Conservation (phyloP, 2,113 vertebrate genomes). For the Antigone vipio region DNA sequence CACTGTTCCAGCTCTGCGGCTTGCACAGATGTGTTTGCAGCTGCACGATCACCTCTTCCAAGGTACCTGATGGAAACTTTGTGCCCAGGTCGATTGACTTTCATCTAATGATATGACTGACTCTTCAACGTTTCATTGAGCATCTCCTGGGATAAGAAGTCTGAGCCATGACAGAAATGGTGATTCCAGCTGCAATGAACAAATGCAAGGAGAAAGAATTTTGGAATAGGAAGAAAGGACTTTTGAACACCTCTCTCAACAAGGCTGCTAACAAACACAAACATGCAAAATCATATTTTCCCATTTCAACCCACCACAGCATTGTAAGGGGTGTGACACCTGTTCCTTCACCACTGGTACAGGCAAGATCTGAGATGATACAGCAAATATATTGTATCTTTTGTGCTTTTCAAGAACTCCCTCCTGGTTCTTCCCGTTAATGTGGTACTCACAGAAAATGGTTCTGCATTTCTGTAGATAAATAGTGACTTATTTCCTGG, state of each 20-base stretch:
- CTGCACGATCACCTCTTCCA: background rate
- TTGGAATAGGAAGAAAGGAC: background rate
- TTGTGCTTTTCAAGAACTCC: background rate
- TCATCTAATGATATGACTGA: background rate
- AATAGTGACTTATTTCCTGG: background rate
- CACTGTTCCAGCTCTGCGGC: background rate
- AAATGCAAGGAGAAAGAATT: background rate
- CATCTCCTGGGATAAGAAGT: background rate
- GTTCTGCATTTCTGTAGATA: background rate
- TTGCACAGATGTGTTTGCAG: background rate
- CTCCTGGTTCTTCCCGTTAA: background rate
- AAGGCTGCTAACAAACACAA: background rate
- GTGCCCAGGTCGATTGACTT: background rate
- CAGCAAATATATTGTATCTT: background rate
- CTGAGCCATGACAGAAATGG: background rate
- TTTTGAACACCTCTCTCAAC: background rate
- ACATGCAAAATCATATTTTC: background rate
- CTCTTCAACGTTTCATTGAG: rapidly evolving
- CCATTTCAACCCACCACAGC: background rate
- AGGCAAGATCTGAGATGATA: background rate
- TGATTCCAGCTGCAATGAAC: background rate
- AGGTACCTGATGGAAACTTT: background rate
- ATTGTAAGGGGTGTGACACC: background rate
- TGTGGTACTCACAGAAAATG: background rate
- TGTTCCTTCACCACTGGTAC: background rate